A percentile compares a stretch with the other conserved stretches of the same genome.
Evolutionary conservation across 2,797 vertebrate species (phyloP).

Genomic region (Amphiprion clarkii): DNA sequence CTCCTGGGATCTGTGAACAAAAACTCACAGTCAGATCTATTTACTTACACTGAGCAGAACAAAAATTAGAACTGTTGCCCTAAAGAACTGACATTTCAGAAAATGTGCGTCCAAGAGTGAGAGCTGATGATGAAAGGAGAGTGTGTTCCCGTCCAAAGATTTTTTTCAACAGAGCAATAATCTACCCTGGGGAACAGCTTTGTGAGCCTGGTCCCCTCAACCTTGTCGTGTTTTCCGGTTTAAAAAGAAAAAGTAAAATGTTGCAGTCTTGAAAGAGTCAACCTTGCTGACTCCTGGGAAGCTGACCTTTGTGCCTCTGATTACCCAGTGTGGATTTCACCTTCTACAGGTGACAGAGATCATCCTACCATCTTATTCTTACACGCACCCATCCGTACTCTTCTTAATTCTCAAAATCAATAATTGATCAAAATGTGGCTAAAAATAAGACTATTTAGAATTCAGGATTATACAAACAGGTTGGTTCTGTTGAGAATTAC

Average conservation of each 20-base stretch:
- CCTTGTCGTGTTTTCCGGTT: constrained; percentile 59
- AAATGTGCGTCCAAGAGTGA: constrained; percentile 64
- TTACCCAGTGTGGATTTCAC: constrained; percentile 56
- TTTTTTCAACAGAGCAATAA: constrained; percentile 67
- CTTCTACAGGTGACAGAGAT: constrained; percentile 40
- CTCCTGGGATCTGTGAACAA: constrained; percentile 82
- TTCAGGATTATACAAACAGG: not conserved
- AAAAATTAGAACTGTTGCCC: constrained; percentile 73
- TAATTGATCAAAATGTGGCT: not conserved
- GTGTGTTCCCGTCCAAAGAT: constrained; percentile 64
- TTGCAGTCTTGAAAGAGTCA: constrained; percentile 54
- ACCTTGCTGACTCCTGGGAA: constrained; percentile 52
- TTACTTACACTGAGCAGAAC: constrained; percentile 77
- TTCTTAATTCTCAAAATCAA: constrained; percentile 1
- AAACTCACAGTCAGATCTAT: constrained; percentile 83
- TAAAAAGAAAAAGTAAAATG: constrained; percentile 65
- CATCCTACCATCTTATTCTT: constrained; percentile 13
- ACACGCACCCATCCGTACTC: constrained; percentile 6
- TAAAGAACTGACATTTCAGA: constrained; percentile 83
- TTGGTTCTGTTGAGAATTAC: not conserved
- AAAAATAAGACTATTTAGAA: not conserved
- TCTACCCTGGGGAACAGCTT: constrained; percentile 72
- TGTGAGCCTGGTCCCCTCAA: constrained; percentile 56
- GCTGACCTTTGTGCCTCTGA: constrained; percentile 73
- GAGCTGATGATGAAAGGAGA: constrained; percentile 55